A percentile compares a stretch with the other conserved stretches of the same genome.
Conservation (phyloP, 2,113 vertebrate species). For the Paramisgurnus dabryanus region DNA sequence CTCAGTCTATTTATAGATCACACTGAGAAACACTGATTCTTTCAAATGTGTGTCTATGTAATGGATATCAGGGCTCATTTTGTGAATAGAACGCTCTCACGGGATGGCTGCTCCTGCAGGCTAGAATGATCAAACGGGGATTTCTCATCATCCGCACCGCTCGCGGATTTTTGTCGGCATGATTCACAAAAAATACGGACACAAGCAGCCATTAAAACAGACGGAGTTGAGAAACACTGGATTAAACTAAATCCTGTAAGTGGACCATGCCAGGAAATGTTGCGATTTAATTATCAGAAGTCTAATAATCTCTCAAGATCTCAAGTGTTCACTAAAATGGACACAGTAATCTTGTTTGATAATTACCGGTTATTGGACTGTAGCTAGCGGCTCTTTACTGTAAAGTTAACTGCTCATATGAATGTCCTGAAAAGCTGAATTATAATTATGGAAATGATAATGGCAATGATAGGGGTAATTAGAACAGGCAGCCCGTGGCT, state of each 20-base stretch:
- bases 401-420: neutral
- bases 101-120: neutral
- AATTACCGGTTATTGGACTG: neutral
- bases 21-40: slow-evolving; percentile 21
- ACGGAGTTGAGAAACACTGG: neutral
- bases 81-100: neutral
- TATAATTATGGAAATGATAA: neutral
- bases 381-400: neutral
- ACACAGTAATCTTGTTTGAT: neutral
- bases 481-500: neutral
- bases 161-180: slow-evolving; percentile 8
- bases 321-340: too few relatives aligned
- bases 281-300: neutral
- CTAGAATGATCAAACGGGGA: neutral
- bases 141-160: neutral
- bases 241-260: too few relatives aligned
- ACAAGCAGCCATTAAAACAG: neutral
- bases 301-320: neutral
- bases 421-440: slow-evolving; percentile 4
- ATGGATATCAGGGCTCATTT: neutral
- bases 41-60: neutral
- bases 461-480: neutral
- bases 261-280: too few relatives aligned
- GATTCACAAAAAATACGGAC: neutral
- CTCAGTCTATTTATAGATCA: slow-evolving; percentile 57